Evolutionary conservation across 2,888 invertebrate species (phyloP).

Genomic region (Drosophila mulleri): DNA sequence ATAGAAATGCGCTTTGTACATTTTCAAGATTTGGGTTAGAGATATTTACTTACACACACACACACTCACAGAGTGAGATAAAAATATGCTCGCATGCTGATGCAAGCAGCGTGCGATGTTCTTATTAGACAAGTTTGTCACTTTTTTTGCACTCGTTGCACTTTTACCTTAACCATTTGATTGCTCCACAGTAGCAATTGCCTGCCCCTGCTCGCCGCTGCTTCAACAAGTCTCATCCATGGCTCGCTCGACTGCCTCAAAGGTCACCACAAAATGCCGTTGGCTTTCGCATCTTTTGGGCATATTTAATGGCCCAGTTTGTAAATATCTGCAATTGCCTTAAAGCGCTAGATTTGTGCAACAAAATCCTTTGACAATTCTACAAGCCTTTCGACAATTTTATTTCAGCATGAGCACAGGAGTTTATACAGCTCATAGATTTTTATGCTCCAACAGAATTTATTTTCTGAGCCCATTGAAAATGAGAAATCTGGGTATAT

Average conservation of each 20-base stretch:
- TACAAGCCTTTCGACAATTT: not conserved
- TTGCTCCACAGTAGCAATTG: constrained; percentile 1
- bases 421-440: not conserved
- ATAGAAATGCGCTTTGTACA: constrained; percentile 70
- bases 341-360: constrained; percentile 13
- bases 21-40: constrained; percentile 78
- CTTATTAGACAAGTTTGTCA: constrained; percentile 50
- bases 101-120: constrained; percentile 38
- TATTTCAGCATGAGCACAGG: not conserved
- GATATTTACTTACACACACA: constrained; percentile 61
- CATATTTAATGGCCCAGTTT: constrained; percentile 35
- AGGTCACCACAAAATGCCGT: constrained; percentile 54
- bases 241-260: constrained; percentile 23
- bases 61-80: not conserved
- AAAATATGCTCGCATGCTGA: constrained; percentile 16
- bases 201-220: not conserved
- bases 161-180: constrained; percentile 42
- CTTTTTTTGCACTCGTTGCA: constrained; percentile 43
- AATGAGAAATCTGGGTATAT: too few relatives aligned
- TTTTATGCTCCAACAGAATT: too few relatives aligned
- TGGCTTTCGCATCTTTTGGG: constrained; percentile 33
- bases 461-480: too few relatives aligned
- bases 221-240: not conserved
- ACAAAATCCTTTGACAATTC: not conserved
- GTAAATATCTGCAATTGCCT: constrained; percentile 16